These are phyloP conservation scores for Plumapathes pennacea DNA, from an alignment of 92 coral and sea anemone genomes.

Conservation along the genomic window DNA sequence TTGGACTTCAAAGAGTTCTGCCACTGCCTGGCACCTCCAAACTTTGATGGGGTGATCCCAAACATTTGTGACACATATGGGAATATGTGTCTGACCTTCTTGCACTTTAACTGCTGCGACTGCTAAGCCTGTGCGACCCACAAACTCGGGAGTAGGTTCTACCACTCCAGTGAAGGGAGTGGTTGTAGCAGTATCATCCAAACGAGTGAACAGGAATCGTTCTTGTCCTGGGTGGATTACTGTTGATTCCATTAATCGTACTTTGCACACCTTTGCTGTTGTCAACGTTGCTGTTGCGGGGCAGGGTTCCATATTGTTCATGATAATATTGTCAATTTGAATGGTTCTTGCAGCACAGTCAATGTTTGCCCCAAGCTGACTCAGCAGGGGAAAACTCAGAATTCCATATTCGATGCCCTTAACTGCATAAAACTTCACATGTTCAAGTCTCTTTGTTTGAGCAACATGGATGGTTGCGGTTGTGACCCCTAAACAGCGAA, in stretches of 20 bases:
- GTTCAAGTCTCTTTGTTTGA: neutral
- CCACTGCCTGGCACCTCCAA: conserved; percentile 48
- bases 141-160: conserved; percentile 34
- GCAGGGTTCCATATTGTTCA: conserved; percentile 17
- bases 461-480: neutral
- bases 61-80: conserved; percentile 43
- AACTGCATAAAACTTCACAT: conserved; percentile 21
- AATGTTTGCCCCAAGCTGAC: conserved; percentile 36
- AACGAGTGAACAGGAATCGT: conserved; percentile 11
- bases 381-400: conserved; percentile 32
- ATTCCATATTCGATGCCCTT: conserved; percentile 15
- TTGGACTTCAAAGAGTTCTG: conserved; percentile 4
- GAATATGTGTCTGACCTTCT: conserved; percentile 23
- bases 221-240: conserved; percentile 26
- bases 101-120: conserved; percentile 42
- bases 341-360: conserved; percentile 26
- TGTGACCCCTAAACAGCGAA: conserved; percentile 14
- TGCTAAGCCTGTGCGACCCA: conserved; percentile 22
- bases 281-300: neutral
- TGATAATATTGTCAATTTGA: conserved; percentile 1
- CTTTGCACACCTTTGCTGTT: conserved; percentile 18
- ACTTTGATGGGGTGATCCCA: conserved; percentile 47
- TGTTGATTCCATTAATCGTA: conserved; percentile 16
- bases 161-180: conserved; percentile 39
- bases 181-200: conserved; percentile 3